Percentiles rank a stretch among this genome's conserved stretches.
phyloP scores from a whole-genome alignment of 1,140 invertebrate genomes.

The Drosophila cardini region DNA sequence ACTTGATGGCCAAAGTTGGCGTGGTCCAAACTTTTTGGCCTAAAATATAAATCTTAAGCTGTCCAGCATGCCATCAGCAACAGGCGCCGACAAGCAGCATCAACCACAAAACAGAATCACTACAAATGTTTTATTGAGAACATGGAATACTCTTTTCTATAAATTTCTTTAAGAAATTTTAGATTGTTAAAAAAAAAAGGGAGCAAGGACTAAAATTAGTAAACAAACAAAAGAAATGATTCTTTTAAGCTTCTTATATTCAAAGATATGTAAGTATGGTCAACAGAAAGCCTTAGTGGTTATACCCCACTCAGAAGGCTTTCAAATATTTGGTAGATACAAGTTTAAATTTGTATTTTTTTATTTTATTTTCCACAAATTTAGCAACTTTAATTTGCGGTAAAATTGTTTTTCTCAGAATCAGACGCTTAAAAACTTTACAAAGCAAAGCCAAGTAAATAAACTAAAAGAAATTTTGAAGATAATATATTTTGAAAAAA shows the following conservation, averaged over 20 bases:
- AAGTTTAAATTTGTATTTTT: no score
- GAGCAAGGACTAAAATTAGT: no score
- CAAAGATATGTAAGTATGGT: no score
- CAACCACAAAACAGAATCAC: conserved; percentile 40
- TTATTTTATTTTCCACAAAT: no score
- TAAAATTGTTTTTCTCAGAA: conserved; percentile 16
- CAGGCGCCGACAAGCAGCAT: conserved; percentile 48
- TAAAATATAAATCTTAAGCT: conserved; percentile 74
- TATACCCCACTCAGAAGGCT: no score
- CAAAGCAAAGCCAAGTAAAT: conserved; percentile 9
- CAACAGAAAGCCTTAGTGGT: no score
- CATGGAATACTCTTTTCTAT: conserved; percentile 9
- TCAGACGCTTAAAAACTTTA: conserved; percentile 6
- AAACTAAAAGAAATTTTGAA: neutral
- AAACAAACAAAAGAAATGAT: no score
- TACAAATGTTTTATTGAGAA: conserved; percentile 9
- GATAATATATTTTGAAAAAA: neutral
- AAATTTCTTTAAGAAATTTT: neutral
- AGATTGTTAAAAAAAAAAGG: no score
- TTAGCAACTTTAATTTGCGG: neutral
- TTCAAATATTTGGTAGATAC: no score
- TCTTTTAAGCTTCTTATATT: no score
- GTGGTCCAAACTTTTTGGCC: conserved; percentile 32
- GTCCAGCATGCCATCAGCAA: conserved; percentile 65
- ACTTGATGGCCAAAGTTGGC: conserved; percentile 65